Conservation (phyloP, 2,797 vertebrate species). For the Ceryle rudis region DNA sequence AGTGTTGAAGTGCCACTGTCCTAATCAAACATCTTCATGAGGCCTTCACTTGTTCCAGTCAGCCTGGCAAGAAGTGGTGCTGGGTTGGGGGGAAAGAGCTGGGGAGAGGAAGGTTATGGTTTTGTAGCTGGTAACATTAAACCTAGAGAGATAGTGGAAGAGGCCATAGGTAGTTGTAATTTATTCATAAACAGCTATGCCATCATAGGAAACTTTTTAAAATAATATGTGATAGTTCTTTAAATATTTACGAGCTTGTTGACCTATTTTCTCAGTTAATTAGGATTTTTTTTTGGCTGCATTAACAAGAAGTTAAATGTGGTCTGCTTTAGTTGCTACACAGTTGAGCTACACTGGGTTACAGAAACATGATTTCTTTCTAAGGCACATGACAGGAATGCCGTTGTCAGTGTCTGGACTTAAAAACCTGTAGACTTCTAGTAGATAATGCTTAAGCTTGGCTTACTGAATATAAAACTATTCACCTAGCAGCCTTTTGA, state of each 20-base stretch:
- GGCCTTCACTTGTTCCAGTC: not conserved
- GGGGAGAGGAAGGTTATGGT: not conserved
- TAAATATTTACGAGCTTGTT: constrained; percentile 78
- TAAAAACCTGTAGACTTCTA: not conserved
- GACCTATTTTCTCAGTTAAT: constrained; percentile 78
- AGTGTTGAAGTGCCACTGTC: not conserved
- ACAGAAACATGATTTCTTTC: not conserved
- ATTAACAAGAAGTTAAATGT: constrained; percentile 63
- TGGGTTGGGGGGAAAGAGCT: not conserved
- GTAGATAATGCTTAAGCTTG: not conserved
- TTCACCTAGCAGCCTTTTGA: not conserved
- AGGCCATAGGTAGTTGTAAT: constrained; percentile 50
- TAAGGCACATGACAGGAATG: not conserved
- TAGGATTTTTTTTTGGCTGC: constrained; percentile 62
- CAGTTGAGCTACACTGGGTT: not conserved
- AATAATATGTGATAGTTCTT: constrained; percentile 72
- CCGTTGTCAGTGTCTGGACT: not conserved
- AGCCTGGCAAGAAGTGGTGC: not conserved
- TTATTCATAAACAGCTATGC: constrained; percentile 70
- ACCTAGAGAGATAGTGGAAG: not conserved
- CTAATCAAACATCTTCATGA: not conserved
- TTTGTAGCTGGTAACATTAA: constrained; percentile 13
- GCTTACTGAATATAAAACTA: not conserved
- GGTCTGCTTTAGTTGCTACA: constrained; percentile 25
- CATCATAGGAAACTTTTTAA: constrained; percentile 64